Evolutionary conservation across 1,140 invertebrate genomes (phyloP).

Genomic region (Spodoptera frugiperda): DNA sequence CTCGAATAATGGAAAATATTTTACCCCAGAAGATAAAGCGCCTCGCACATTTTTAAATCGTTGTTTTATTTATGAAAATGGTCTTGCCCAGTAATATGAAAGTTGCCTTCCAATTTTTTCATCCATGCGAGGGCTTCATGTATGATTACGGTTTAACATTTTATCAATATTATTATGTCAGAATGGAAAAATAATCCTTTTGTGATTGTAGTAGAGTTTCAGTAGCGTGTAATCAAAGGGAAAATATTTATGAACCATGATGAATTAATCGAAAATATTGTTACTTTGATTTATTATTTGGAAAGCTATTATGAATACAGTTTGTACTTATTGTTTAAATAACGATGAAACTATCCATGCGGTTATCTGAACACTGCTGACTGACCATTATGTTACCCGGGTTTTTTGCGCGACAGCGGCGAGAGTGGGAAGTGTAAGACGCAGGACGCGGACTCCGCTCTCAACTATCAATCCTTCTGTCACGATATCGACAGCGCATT

Average conservation of each 20-base stretch:
- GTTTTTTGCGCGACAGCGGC: slow-evolving; percentile 34
- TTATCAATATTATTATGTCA: slow-evolving; percentile 2
- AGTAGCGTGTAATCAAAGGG: neutral
- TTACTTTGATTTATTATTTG: too few relatives aligned
- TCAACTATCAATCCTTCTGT: slow-evolving; percentile 82
- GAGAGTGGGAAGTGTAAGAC: slow-evolving; percentile 14
- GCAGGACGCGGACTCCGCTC: slow-evolving; percentile 31
- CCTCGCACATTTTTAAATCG: slow-evolving; percentile 8
- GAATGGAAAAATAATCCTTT: neutral
- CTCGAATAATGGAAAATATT: slow-evolving; percentile 23
- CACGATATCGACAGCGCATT: slow-evolving; percentile 82
- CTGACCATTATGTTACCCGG: slow-evolving; percentile 19
- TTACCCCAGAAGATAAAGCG: slow-evolving; percentile 1
- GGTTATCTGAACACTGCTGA: neutral
- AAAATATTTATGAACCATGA: too few relatives aligned
- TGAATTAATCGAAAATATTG: too few relatives aligned
- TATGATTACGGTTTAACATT: slow-evolving; percentile 17
- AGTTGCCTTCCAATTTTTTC: neutral
- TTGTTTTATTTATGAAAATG: slow-evolving; percentile 25
- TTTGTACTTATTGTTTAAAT: neutral
- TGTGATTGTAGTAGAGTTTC: neutral
- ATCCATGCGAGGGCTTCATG: neutral
- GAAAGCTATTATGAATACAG: too few relatives aligned
- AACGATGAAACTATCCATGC: neutral
- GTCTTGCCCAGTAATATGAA: slow-evolving; percentile 4